phyloP scores from a whole-genome alignment of 92 coral and sea anemone genomes.

The Porites divaricata region DNA sequence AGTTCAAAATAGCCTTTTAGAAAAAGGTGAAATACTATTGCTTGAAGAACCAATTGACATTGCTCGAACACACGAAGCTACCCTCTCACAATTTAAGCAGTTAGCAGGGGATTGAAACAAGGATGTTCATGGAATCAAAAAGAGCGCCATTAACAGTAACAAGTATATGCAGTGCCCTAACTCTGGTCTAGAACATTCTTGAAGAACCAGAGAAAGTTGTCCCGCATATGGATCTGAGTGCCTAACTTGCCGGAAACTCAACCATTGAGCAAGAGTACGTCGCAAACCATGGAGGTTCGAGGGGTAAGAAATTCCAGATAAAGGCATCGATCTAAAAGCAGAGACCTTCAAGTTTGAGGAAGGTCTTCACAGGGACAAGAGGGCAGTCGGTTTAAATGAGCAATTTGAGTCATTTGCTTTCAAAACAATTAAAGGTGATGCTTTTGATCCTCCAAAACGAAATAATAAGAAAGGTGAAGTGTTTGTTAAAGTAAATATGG shows the following conservation, averaged over 20 bases:
- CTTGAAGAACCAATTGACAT: slow-evolving; percentile 37
- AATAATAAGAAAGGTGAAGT: neutral
- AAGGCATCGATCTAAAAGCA: neutral
- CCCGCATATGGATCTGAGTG: slow-evolving; percentile 64
- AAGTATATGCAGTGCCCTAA: slow-evolving; percentile 50
- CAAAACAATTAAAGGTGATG: neutral
- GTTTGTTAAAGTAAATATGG: neutral
- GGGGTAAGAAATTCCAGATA: neutral
- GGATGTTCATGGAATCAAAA: slow-evolving; percentile 24
- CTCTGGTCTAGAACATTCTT: slow-evolving; percentile 51
- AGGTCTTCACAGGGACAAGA: neutral
- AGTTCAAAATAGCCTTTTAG: slow-evolving; percentile 58
- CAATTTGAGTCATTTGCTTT: neutral
- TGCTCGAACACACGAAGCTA: neutral
- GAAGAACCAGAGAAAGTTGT: slow-evolving; percentile 40
- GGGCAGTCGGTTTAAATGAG: too few species aligned
- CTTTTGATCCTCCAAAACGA: neutral
- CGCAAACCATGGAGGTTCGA: slow-evolving; percentile 6
- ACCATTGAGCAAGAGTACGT: slow-evolving; percentile 58
- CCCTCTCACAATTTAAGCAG: slow-evolving; percentile 43
- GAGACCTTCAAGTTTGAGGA: neutral
- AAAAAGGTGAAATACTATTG: slow-evolving; percentile 56
- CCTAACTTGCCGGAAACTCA: slow-evolving; percentile 43
- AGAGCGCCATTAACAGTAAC: slow-evolving; percentile 9
- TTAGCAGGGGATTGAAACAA: slow-evolving; percentile 17